Evolutionary conservation across 2,113 vertebrate genomes (phyloP), one percentile per base, ranked within the genome.

Genomic region (Cheirogaleus medius): DNA sequence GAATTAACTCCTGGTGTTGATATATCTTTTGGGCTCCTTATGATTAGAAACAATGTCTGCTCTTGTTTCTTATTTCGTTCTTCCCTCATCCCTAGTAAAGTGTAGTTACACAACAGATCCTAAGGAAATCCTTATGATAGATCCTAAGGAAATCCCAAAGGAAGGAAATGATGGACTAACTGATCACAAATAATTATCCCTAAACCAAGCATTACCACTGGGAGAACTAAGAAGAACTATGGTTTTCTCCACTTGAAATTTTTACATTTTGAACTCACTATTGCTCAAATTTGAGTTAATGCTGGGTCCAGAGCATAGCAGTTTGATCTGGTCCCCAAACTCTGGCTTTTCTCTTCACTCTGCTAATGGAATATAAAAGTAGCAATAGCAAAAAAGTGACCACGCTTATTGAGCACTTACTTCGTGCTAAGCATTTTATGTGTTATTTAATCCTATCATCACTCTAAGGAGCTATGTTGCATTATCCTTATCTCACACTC

Each of bases 1-100:
- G 58, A 83, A 84, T 86, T 73, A 97, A 92, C 71, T 96, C 63
- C 68, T 86, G 58, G 32, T 34, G 52, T 49, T 85, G 64, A 52
- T 71, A 25, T 66, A 23, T 82, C n/a, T 81, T 92, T 71, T 13
- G 58, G 74, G 76, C 23, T 84, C 54, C 60, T 87, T 82, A 78
- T 20, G 32, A 91, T 87, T 56, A 90, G 78, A 71, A 91, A 76
- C n/a, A 27, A 20, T 80, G 39, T 83, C 88, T 73, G 13, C 42
- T 63, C 4, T 80, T 91, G 54, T 88, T 95, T 92, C 80, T 85
- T 73, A 10, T 54, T 54, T 58, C 9, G 13, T 76, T 52, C 76
- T 90, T 66, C 39, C 49, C 32, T 42, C 9, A n/a, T 91, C 25
- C 18, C 64, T 60, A 2, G 14, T 76, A 56, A 89, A 85, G 39